Evolutionary conservation across 2,888 invertebrate species (phyloP), one percentile per base, ranked within the genome.

Genomic region (Bhutanitis thaidina): DNA sequence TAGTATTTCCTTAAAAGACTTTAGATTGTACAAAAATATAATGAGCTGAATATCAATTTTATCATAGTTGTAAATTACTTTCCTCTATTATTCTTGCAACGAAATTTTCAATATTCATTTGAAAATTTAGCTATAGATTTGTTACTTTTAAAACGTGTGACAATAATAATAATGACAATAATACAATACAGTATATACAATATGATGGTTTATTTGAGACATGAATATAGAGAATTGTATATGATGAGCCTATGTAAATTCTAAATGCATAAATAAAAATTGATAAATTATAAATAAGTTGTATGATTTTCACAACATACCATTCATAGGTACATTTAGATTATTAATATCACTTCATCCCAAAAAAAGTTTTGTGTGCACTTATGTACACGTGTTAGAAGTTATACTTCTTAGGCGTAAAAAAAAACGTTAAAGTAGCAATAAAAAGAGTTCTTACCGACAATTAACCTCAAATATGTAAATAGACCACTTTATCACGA

Each of bases 1-100:
- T 87, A 87, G 86, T 72, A 68, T 80, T 79, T 81, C 69, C 77
- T 67, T 79, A 68, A 75, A 86, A 85, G 84, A 85, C 85, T 80
- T 76, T 85, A 85, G 84, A 82, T 65, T 80, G 82, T 83, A 83
- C 80, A 81, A 80, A 20, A 81, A 64, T 60, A 62, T 59, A 49
- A 64, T 60, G 62, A 63, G 52, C 52, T 47, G 32, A 32, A 52
- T 37, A 30, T 7, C 5, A 27, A 27, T 40, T 37, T 27, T 43
- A 46, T 40, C 7, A 36, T 41, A 41, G 36, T 13, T 38, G 27
- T 47, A 46, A 41, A 35, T 27, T 46, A 46, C 13, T 46, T 47
- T 37, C 7, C 16, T 52, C 43, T 51, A 15, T 34, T 40, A 44
- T 15, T 46, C 51, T 52, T 52, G 46, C 52, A 52, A 52, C 52